Percentiles rank a stretch among this genome's conserved stretches.
phyloP scores from a whole-genome alignment of 2,113 vertebrate species.

The Siphamia tubifer region DNA sequence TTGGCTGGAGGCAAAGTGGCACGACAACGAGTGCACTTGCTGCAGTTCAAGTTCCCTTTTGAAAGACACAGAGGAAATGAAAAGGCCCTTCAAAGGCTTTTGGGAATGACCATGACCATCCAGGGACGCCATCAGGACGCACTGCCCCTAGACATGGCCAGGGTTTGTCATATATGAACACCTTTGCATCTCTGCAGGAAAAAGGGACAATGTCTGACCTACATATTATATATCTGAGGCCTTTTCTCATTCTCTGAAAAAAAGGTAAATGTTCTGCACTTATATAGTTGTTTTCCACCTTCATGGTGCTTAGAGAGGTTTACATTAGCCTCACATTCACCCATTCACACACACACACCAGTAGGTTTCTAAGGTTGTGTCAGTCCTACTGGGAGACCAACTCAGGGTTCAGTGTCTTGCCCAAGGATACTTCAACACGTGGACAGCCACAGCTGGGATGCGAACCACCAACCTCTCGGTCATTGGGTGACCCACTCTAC shows the following conservation, averaged over 20 bases:
- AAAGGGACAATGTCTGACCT: constrained; percentile 23
- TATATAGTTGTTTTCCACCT: too few relatives aligned
- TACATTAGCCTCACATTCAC: too few relatives aligned
- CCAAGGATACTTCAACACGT: too few relatives aligned
- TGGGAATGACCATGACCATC: constrained; percentile 30
- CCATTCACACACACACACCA: too few relatives aligned
- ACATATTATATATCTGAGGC: constrained; percentile 2
- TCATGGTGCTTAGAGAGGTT: too few relatives aligned
- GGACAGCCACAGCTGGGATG: too few relatives aligned
- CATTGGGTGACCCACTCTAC: too few relatives aligned
- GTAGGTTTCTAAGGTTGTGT: too few relatives aligned
- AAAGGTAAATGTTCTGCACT: too few relatives aligned
- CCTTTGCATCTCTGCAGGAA: neutral
- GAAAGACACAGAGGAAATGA: constrained; percentile 79
- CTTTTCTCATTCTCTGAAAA: neutral
- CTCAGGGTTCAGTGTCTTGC: too few relatives aligned
- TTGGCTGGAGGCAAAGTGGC: constrained; percentile 36
- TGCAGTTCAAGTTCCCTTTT: constrained; percentile 27
- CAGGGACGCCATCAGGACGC: constrained; percentile 10
- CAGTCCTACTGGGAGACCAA: too few relatives aligned
- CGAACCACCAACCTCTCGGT: too few relatives aligned
- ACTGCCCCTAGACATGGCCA: constrained; percentile 22
- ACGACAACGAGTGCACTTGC: constrained; percentile 31
- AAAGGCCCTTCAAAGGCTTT: constrained; percentile 72
- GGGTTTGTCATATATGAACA: constrained; percentile 13